Conservation (phyloP, 1,140 invertebrate species). For the Sarcophaga bullata region DNA sequence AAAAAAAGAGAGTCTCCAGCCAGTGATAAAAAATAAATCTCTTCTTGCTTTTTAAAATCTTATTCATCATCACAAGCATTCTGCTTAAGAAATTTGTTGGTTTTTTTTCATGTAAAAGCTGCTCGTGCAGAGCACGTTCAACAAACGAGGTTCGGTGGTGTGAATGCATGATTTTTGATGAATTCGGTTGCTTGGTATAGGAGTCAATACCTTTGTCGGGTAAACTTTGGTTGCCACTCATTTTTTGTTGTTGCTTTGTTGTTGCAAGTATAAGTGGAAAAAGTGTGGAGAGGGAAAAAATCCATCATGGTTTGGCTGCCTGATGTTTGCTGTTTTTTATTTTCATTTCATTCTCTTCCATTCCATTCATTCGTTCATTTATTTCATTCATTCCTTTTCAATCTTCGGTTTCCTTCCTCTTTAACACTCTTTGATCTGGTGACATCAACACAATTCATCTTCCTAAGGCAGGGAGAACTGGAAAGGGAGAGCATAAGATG, state of each 20-base stretch:
- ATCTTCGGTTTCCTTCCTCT: constrained; percentile 15
- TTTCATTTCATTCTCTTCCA: no score
- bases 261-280: no score
- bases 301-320: neutral
- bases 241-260: no score
- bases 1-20: neutral
- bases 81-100: no score
- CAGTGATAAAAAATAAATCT: neutral
- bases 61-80: neutral
- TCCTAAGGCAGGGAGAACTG: no score
- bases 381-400: neutral
- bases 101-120: no score
- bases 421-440: constrained; percentile 36
- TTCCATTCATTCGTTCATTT: no score
- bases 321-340: neutral
- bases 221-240: no score
- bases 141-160: neutral
- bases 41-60: neutral
- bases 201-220: neutral
- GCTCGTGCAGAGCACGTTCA: no score
- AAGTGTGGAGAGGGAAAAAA: no score
- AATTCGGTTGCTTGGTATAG: neutral
- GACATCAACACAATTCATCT: constrained; percentile 11
- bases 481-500: no score
- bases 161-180: neutral